Evolutionary conservation across 2,797 vertebrate species (phyloP), one percentile per base, ranked within the genome.

Genomic region (Xiphorhynchus erythropygius): DNA sequence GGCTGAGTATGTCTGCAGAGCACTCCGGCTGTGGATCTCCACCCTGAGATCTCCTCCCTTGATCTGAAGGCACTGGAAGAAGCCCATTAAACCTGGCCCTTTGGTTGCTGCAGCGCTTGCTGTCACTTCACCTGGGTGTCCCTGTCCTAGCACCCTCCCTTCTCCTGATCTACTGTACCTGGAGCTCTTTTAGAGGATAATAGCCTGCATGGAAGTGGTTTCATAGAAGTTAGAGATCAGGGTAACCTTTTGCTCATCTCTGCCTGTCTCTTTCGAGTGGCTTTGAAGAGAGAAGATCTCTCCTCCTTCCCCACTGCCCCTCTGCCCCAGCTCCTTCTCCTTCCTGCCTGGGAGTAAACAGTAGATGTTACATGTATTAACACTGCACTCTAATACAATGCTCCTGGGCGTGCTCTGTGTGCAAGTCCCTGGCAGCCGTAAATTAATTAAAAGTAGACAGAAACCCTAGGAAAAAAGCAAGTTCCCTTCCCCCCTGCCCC

Each of bases 381-480:
- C 92, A 64, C 79, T 5, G 18, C 6, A 14, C 86, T 93, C n/a
- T 5, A 78, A 56, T 85, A 81, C 92, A 88, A 55, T 84, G 95
- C 39, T 80, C 80, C 88, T 90, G 94, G 96, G 96, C 73, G 68
- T 96, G 89, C 90, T 97, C 92, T 92, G 69, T 89, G 81, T 97
- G 96, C 96, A 78, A 88, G 96, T 95, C 95, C 91, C 97, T 96
- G 96, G 91, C 97, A 97, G 97, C 97, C 56, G 86, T 98, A 98
- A 98, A 98, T 98, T 98, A 98, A 98, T 98, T 98, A 98, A 98
- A 98, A 98, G 97, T 97, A 98, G 98, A 98, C 93, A 96, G 96
- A 96, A 98, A 90, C 89, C 96, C 59, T 93, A 92, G 95, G 87
- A 95, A 97, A 91, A 93, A 96, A 94, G 92, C 97, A 92, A 96